Evolutionary conservation across 2,113 vertebrate species (phyloP), one percentile per base, ranked within the genome.

Genomic region (Plecturocebus donacophilus): DNA sequence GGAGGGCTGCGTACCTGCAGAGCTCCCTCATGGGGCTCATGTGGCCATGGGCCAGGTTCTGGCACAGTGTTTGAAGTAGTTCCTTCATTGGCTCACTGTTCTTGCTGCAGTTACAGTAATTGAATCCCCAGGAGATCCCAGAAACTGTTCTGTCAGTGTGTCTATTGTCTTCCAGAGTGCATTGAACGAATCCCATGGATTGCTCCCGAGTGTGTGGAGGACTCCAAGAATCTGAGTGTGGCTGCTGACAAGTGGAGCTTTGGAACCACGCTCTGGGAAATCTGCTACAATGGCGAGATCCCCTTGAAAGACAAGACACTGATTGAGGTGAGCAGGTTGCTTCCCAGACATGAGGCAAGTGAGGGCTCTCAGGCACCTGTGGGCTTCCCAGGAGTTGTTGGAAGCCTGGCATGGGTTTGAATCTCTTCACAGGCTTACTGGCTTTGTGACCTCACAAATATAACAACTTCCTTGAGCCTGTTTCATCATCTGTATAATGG

Each of bases 171-270:
- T 97, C 68, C 97, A 99, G 99, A 99, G 92, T 99, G 99, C 0
- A 99, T 99, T 0, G 99, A 99, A 90, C 98, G 99, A 2, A 99
- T 99, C 94, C 99, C 99, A 0, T 99, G 99, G 99, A 99, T 99
- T 0, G 99, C 99, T 42, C 99, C 99, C 0, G 99, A 99, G 97
- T 99, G 99, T 83, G 99, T 99, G 6, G 99, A 99, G 76, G 99
- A 98, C 89, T 96, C 98, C 25, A 99, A 99, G 27, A 99, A 99
- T 84, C 97, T 99, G 89, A 99, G 99, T 0, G 97, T 99, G 54
- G 99, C 99, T 6, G 99, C 99, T 3, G 99, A 99, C 40, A 99
- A 99, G 76, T 99, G 99, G 99, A 99, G 99, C 52, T 99, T 99
- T 76, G 99, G 99, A 6, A 99, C 99, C 54, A 99, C 99, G 0